phyloP scores from a whole-genome alignment of 2,113 vertebrate genomes.

The Sula dactylatra region DNA sequence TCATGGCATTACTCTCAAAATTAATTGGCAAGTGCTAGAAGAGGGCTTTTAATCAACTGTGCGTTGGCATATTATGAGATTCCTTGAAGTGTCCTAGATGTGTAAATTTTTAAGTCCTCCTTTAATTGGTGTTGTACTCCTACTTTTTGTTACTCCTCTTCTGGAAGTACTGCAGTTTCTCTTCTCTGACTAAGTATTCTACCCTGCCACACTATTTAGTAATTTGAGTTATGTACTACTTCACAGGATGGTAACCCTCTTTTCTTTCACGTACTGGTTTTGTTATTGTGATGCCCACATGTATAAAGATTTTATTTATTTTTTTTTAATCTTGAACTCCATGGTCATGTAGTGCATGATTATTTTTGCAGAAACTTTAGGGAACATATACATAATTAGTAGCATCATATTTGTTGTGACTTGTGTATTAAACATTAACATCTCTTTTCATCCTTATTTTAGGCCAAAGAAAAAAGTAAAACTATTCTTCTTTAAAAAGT shows the following conservation, averaged over 20 bases:
- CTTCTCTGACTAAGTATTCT: background rate
- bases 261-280: background rate
- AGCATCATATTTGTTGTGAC: background rate
- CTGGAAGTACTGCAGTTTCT: background rate
- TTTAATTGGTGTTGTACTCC: background rate
- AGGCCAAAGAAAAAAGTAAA: background rate
- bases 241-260: background rate
- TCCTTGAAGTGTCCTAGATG: background rate
- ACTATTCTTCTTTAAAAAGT: background rate
- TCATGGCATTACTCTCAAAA: background rate
- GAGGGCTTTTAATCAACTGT: background rate
- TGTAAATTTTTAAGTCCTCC: background rate
- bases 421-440: background rate
- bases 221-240: background rate
- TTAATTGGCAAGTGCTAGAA: background rate
- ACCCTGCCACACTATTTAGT: background rate
- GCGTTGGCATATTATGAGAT: background rate
- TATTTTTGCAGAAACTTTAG: background rate
- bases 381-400: background rate
- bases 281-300: background rate
- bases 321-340: background rate
- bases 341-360: background rate
- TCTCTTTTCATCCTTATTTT: background rate
- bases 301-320: background rate
- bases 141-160: background rate